phyloP scores from a whole-genome alignment of 2,888 invertebrate genomes.

The Folsomia manolachei region DNA sequence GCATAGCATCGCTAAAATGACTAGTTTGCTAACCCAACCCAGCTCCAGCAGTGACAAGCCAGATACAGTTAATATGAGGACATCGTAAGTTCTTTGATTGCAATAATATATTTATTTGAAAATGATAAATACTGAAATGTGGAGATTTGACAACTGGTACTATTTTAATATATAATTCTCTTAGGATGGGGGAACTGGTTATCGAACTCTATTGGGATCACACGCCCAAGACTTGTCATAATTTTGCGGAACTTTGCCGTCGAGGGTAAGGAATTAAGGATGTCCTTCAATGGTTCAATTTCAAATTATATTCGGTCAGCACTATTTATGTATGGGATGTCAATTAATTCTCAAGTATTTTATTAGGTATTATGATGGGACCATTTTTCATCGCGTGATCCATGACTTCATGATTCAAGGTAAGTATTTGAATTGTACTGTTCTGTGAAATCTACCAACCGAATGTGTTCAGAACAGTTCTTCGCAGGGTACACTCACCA shows the following conservation, averaged over 20 bases:
- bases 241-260: constrained; percentile 90
- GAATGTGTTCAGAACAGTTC: too few relatives aligned
- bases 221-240: constrained; percentile 93
- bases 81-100: background rate
- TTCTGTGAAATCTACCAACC: too few relatives aligned
- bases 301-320: background rate
- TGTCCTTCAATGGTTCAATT: too few relatives aligned
- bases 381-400: constrained; percentile 94
- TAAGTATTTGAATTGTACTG: too few relatives aligned
- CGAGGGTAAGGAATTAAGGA: too few relatives aligned
- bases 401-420: constrained; percentile 89
- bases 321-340: background rate
- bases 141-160: background rate
- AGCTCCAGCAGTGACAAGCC: background rate
- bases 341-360: background rate
- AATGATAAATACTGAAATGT: background rate
- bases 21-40: background rate
- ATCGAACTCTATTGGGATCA: constrained; percentile 98
- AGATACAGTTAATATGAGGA: background rate
- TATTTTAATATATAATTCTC: constrained; percentile 51
- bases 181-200: constrained; percentile 85
- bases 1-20: background rate
- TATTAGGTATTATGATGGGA: constrained; percentile 79
- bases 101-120: background rate
- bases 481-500: too few relatives aligned